Base-by-base conservation (phyloP, 2,888 invertebrate species). In the Leptinotarsa peninsularis region DNA sequence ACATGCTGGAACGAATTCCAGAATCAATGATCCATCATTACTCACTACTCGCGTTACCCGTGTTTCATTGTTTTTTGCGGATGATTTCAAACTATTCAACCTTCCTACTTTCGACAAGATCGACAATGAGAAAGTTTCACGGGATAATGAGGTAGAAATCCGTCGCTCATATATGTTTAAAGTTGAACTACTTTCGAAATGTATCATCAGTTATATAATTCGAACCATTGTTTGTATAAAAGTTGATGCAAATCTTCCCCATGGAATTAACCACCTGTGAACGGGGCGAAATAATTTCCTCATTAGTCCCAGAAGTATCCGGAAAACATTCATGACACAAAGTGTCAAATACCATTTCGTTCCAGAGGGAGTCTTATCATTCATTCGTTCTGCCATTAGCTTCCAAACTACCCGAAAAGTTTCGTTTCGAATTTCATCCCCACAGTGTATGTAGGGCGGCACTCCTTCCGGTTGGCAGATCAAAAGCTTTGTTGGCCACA, bases 331-430 rank as follows among this genome's bases (percentile, higher is more conserved):
- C 10, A n/a, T 21, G 66, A 33, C 60, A 67, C 52, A 49, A 58
- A 66, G 13, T 54, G 66, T 4, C 52, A 63, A 60, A 21, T 50
- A 33, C 49, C 56, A 21, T 23, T 66, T 43, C 50, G n/a, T 49
- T 60, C 60, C 68, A 63, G 21, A 49, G 58, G 58, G 70, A 66
- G 49, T 74, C 66, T 67, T 66, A 70, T 58, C 74, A 70, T 70
- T 74, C 70, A 74, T 74, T 74, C 63, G 21, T 66, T 54, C 56
- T 63, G n/a, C 27, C 66, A 52, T 66, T 60, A 33, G 70, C 58
- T 70, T 17, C 67, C 56, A 74, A 66, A 66, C 69, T 50, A 66
- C 54, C 70, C 66, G 70, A 56, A 74, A 74, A 70, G 66, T 69
- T 69, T 49, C 21, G 70, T 43, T 70, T 52, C 52, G 70, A 70